phyloP scores from a whole-genome alignment of 2,888 invertebrate species.

The Drosophila meridionalis region DNA sequence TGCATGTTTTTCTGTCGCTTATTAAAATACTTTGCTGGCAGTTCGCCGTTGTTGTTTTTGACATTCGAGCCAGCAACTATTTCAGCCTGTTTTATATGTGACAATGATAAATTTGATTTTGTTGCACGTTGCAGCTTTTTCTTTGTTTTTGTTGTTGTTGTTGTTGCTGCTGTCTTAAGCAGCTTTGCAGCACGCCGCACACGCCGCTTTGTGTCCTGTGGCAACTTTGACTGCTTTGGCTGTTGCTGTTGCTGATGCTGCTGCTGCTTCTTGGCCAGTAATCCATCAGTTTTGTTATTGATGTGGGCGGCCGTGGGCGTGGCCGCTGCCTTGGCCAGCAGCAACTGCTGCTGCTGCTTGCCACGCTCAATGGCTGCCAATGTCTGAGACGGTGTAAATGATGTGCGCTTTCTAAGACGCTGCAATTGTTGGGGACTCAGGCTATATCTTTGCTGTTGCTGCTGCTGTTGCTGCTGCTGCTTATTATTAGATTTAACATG shows the following conservation, averaged over 20 bases:
- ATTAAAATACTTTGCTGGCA: slow-evolving; percentile 80
- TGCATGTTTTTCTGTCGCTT: slow-evolving; percentile 83
- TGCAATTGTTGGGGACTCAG: slow-evolving; percentile 80
- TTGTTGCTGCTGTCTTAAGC: slow-evolving; percentile 52
- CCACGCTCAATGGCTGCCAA: slow-evolving; percentile 78
- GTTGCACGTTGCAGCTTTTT: slow-evolving; percentile 64
- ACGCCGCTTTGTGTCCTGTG: slow-evolving; percentile 65
- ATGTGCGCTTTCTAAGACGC: slow-evolving; percentile 82
- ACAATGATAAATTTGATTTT: slow-evolving; percentile 84
- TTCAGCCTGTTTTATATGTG: slow-evolving; percentile 66
- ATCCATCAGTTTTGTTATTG: slow-evolving; percentile 83
- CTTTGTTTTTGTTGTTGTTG: slow-evolving; percentile 47
- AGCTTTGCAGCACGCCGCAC: slow-evolving; percentile 71
- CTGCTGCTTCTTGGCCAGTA: slow-evolving; percentile 46
- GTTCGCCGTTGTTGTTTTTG: slow-evolving; percentile 64
- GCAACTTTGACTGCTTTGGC: slow-evolving; percentile 53
- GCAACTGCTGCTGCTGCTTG: slow-evolving; percentile 52
- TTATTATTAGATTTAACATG: slow-evolving; percentile 73
- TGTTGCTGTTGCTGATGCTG: slow-evolving; percentile 28
- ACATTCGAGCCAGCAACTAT: slow-evolving; percentile 50
- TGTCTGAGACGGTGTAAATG: slow-evolving; percentile 84
- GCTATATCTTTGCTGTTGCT: slow-evolving; percentile 52
- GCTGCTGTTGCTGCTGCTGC: slow-evolving; percentile 56
- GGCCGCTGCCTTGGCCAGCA: slow-evolving; percentile 34
- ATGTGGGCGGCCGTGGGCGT: slow-evolving; percentile 61